A percentile compares a stretch with the other conserved stretches of the same genome.
phyloP scores from a whole-genome alignment of 2,888 invertebrate species.

The Protonemura montana region DNA sequence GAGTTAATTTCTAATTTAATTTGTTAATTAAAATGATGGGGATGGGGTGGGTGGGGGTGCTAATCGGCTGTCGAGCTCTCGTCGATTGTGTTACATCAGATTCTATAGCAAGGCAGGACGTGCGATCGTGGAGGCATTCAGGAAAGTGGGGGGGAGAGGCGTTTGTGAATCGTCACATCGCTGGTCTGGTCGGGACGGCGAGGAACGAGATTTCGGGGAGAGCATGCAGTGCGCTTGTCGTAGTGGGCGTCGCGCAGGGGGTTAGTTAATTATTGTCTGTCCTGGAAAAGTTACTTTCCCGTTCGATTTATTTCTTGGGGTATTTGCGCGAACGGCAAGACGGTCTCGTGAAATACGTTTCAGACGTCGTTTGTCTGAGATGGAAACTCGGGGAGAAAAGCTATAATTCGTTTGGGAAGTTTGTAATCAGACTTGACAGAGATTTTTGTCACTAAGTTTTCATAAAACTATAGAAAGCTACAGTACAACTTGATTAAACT shows the following conservation, averaged over 20 bases:
- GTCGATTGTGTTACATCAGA: constrained; percentile 35
- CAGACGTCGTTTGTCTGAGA: too few species aligned
- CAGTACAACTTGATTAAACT: too few species aligned
- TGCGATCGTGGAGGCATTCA: neutral
- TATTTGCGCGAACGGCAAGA: too few species aligned
- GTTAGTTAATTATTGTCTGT: constrained; percentile 7
- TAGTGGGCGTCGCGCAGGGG: neutral
- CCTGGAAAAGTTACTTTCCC: neutral
- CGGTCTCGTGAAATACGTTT: too few species aligned
- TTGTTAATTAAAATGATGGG: constrained; percentile 63
- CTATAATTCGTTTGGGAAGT: too few species aligned
- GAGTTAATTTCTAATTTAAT: constrained; percentile 65
- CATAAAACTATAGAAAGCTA: too few species aligned
- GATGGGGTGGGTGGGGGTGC: constrained; percentile 29
- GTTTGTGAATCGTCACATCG: neutral
- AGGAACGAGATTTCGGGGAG: neutral
- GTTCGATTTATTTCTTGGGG: neutral
- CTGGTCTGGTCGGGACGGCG: neutral
- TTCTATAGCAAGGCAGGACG: constrained; percentile 28
- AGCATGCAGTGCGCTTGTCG: neutral
- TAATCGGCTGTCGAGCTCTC: constrained; percentile 34
- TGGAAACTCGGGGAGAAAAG: too few species aligned
- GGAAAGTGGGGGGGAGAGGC: too few species aligned
- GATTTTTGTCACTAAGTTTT: too few species aligned
- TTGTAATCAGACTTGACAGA: too few species aligned